Evolutionary conservation across 1,140 invertebrate genomes (phyloP), one percentile per base, ranked within the genome.

Genomic region (Cotesia chilonis): DNA sequence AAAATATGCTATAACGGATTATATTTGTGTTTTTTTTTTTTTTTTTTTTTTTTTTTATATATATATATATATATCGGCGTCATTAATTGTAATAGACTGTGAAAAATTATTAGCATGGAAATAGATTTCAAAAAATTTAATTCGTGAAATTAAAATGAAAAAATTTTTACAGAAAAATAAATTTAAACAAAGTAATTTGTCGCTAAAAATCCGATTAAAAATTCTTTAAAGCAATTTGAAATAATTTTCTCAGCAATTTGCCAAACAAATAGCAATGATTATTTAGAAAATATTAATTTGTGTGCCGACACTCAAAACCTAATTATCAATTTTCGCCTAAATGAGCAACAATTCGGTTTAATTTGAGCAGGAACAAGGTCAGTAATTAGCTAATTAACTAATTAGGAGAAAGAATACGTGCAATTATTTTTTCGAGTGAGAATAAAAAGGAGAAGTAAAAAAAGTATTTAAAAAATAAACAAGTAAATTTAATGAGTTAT

Each of bases 1-100:
- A 70, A 66, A 66, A 51, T 66, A 66, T 66, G 47, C 28, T 41
- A 66, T 52, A 66, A 66, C 64, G 38, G 38, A 10, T 66, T 20
- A 51, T 64, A 14, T 64, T 64, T 37, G 7, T 28, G 9, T 7
- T 28, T 28, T 28, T 28, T 28, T 28, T 28, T 28, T 28, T 28
- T 28, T 28, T 28, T 55, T 55, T 12, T 55, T n/a, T 10, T 14
- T n/a, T 55, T 3, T n/a, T n/a, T n/a, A n/a, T n/a, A n/a, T n/a
- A n/a, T n/a, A n/a, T n/a, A n/a, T n/a, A n/a, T n/a, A n/a, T n/a
- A n/a, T 1, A 7, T 4, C 3, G 12, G 4, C 3, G 28, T 28
- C 3, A 12, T 5, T 55, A 55, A 14, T 55, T 10, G 12, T 55
- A 55, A 55, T 55, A 55, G 47, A 52, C 47, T 52, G n/a, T 52